A percentile compares a stretch with the other conserved stretches of the same genome.
Evolutionary conservation across 2,888 invertebrate genomes (phyloP).

Genomic region (Drosophila multiciliata): DNA sequence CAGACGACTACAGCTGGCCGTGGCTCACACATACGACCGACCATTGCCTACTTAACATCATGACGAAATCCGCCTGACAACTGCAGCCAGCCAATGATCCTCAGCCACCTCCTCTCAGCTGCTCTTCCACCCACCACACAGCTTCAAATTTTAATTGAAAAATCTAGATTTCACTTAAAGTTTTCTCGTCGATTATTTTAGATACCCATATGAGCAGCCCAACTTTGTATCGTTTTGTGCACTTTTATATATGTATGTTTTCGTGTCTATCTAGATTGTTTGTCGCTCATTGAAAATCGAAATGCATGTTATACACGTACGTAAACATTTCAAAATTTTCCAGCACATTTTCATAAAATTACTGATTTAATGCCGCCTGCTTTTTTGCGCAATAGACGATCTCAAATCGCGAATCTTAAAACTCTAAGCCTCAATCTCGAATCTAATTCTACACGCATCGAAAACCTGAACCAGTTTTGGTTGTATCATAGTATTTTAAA

Average conservation of each 20-base stretch:
- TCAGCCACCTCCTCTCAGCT: slow-evolving; percentile 4
- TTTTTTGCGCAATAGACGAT: slow-evolving; percentile 59
- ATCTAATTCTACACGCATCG: slow-evolving; percentile 64
- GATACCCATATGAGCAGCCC: slow-evolving; percentile 39
- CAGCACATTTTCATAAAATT: slow-evolving; percentile 69
- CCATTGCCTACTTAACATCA: slow-evolving; percentile 76
- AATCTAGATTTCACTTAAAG: slow-evolving; percentile 64
- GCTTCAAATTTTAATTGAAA: slow-evolving; percentile 71
- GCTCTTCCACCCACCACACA: slow-evolving; percentile 37
- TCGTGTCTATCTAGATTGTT: slow-evolving; percentile 65
- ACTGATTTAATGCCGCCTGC: slow-evolving; percentile 64
- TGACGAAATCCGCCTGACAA: slow-evolving; percentile 70
- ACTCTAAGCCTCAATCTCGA: slow-evolving; percentile 33
- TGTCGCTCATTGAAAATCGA: slow-evolving; percentile 61
- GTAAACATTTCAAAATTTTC: slow-evolving; percentile 76
- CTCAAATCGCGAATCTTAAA: slow-evolving; percentile 45
- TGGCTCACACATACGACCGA: slow-evolving; percentile 60
- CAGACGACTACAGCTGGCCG: slow-evolving; percentile 58
- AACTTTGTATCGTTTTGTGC: slow-evolving; percentile 45
- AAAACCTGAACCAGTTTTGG: slow-evolving; percentile 65
- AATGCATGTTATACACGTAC: slow-evolving; percentile 59
- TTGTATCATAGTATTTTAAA: slow-evolving; percentile 35
- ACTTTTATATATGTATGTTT: slow-evolving; percentile 8
- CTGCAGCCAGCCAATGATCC: slow-evolving; percentile 20
- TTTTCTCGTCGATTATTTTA: slow-evolving; percentile 60